Evolutionary conservation across 1,140 invertebrate species (phyloP), one percentile per base, ranked within the genome.

Genomic region (Drosophila mojavensis): DNA sequence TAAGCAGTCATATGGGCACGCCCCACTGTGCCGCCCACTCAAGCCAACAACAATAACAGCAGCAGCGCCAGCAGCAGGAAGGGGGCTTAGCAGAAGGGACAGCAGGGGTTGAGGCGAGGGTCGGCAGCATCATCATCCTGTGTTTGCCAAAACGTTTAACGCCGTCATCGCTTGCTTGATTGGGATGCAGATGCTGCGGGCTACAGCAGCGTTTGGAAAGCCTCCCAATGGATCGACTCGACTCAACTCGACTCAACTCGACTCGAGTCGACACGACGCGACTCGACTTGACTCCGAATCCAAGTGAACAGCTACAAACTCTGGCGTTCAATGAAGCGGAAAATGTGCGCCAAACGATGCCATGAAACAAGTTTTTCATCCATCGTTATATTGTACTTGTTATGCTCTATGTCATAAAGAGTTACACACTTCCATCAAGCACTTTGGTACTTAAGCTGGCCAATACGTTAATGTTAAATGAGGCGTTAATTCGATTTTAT

Each of bases 71-170:
- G 43, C 59, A 51, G 17, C 61, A 9, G 13, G 36, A 7, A 65
- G 41, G 24, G 24, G 36, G 33, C 15, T 28, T n/a, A 51, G 53
- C 10, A 5, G 11, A 17, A 26, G 11, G 26, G 7, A 17, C 15
- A 15, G 59, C 4, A 36, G 15, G 56, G 24, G 50, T 5, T 10
- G 6, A 26, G 5, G 39, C n/a, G 36, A 28, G 47, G 28, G 47
- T 36, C 10, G 15, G 17, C 3, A 41, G 7, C 63, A 55, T 47
- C 58, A 60, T 60, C 58, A 78, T 67, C 78, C 67, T 45, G 84
- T 82, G 84, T 88, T 88, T 88, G 83, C 83, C 83, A 88, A 88
- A 86, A 89, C 83, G 83, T 88, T 88, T 88, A 88, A 89, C 84
- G 83, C 83, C 83, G 77, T 83, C 77, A 72, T 71, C 73, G 76